Evolutionary conservation across 2,113 vertebrate species (phyloP).

Genomic region (Microcebus tavaratra): DNA sequence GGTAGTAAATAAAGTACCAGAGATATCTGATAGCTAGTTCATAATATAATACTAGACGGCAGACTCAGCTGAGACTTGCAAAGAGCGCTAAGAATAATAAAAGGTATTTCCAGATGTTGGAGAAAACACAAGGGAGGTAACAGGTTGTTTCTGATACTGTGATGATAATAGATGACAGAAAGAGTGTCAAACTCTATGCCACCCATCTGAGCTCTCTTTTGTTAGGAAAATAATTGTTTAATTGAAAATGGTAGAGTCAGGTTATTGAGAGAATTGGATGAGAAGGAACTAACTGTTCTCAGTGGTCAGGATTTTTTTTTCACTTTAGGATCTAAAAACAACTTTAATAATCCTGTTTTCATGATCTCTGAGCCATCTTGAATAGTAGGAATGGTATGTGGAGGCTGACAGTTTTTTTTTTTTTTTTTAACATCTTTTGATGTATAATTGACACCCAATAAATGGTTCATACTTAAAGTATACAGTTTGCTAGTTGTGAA

Average conservation of each 20-base stretch:
- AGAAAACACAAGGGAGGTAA: slow-evolving; percentile 20
- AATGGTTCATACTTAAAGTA: not conserved
- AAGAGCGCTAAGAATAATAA: not conserved
- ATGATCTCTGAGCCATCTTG: not conserved
- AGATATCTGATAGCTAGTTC: not conserved
- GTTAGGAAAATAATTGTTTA: slow-evolving; percentile 39
- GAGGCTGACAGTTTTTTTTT: not conserved
- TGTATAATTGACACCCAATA: not conserved
- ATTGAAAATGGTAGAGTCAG: not conserved
- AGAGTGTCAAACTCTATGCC: not conserved
- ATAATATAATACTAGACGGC: not conserved
- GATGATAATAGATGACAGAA: not conserved
- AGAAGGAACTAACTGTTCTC: slow-evolving; percentile 8
- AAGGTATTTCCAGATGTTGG: slow-evolving; percentile 8
- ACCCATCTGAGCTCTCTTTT: not conserved
- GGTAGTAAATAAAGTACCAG: not conserved
- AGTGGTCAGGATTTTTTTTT: not conserved
- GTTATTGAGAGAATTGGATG: slow-evolving; percentile 33
- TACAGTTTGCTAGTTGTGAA: not conserved
- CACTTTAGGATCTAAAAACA: not conserved
- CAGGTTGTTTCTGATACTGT: slow-evolving; percentile 20
- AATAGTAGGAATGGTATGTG: not conserved
- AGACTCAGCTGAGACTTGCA: not conserved
- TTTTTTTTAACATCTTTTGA: not conserved
- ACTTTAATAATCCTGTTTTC: not conserved